Evolutionary conservation across 2,888 invertebrate genomes (phyloP).

Genomic region (Unio pictorum): DNA sequence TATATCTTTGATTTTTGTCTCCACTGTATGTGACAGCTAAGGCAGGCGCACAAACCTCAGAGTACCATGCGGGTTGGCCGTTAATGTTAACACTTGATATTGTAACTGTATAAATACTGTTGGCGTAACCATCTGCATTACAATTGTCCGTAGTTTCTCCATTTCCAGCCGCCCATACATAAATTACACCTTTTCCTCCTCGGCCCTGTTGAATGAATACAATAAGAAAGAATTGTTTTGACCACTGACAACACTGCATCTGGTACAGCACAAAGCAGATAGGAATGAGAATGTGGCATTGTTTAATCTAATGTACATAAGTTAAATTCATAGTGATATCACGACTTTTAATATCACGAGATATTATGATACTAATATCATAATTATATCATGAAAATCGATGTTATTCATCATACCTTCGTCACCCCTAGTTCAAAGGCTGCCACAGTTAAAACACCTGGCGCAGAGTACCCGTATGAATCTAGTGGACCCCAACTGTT

Average conservation of each 20-base stretch:
- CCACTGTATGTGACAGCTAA: constrained; percentile 6
- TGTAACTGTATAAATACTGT: constrained; percentile 8
- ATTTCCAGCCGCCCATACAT: constrained; percentile 7
- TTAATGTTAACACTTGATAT: constrained; percentile 3
- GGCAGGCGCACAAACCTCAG: constrained; percentile 13
- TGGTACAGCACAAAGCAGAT: no score
- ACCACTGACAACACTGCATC: no score
- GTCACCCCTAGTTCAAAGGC: constrained; percentile 2
- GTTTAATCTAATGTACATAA: no score
- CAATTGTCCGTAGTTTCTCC: constrained; percentile 7
- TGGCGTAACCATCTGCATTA: constrained; percentile 11
- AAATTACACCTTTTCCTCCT: constrained; percentile 9
- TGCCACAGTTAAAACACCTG: constrained; percentile 2
- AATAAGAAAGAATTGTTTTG: no score
- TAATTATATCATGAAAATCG: no score
- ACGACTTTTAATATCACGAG: no score
- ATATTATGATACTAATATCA: no score
- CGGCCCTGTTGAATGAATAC: constrained; percentile 2
- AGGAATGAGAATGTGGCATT: no score
- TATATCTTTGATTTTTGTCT: neutral
- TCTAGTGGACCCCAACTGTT: constrained; percentile 16
- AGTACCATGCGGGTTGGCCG: constrained; percentile 3
- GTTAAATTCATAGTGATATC: no score
- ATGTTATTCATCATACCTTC: neutral
- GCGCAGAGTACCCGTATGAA: constrained; percentile 3